phyloP scores from a whole-genome alignment of 2,888 invertebrate species.

The Drosophila setosimentum region DNA sequence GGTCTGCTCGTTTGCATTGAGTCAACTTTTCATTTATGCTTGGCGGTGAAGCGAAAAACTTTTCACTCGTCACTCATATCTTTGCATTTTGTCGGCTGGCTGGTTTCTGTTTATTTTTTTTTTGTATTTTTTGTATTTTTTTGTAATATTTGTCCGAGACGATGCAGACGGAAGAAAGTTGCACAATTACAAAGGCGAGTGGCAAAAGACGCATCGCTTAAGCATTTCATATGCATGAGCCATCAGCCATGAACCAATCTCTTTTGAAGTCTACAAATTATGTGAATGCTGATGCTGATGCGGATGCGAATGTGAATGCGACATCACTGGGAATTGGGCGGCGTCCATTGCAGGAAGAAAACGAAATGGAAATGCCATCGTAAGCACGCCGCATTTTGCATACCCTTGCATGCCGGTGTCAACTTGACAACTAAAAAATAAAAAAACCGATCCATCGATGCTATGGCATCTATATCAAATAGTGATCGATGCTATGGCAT shows the following conservation, averaged over 20 bases:
- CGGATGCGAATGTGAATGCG: slow-evolving; percentile 13
- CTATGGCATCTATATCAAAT: neutral
- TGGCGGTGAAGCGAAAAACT: slow-evolving; percentile 53
- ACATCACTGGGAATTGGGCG: slow-evolving; percentile 59
- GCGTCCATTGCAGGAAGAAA: slow-evolving; percentile 37
- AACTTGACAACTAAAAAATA: neutral
- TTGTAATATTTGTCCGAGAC: slow-evolving; percentile 12
- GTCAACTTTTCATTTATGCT: slow-evolving; percentile 25
- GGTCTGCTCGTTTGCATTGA: slow-evolving; percentile 15
- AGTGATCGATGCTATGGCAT: neutral
- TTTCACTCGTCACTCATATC: slow-evolving; percentile 44
- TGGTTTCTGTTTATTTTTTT: slow-evolving; percentile 4
- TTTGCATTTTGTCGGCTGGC: slow-evolving; percentile 33
- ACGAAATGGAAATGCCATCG: neutral
- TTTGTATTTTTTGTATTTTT: slow-evolving; percentile 8
- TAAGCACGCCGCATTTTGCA: neutral
- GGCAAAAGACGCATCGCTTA: slow-evolving; percentile 51
- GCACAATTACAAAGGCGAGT: slow-evolving; percentile 73
- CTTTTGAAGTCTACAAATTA: slow-evolving; percentile 67
- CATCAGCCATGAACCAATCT: slow-evolving; percentile 64
- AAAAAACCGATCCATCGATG: neutral
- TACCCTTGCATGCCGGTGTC: slow-evolving; percentile 1
- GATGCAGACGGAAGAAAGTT: slow-evolving; percentile 59
- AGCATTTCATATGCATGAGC: slow-evolving; percentile 66
- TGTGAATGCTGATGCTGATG: slow-evolving; percentile 32